Base-by-base conservation (phyloP, 2,113 vertebrate genomes). In the Saccopteryx leptura region DNA sequence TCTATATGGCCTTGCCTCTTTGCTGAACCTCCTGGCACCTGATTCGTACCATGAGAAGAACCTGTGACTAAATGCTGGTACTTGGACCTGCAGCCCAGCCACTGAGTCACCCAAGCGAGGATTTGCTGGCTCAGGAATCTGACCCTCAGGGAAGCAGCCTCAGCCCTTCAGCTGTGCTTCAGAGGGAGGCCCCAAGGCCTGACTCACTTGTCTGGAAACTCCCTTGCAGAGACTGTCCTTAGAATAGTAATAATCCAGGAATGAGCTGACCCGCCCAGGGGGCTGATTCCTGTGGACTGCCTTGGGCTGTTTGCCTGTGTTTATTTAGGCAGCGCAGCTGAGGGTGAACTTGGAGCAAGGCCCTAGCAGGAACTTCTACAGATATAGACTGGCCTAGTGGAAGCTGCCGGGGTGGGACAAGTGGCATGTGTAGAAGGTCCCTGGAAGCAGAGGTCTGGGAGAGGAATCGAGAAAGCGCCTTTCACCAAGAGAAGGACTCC, bases 181-280 rank as follows among this genome's bases (percentile, higher is more conserved):
- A 72, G 33, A 82, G 21, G 28, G 33, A 89, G 93, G 39, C 60
- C 80, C 75, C 72, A 79, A 84, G 52, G 50, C 65, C 79, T 84
- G 84, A 94, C 88, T 90, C 72, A 83, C 48, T 90, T 93, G 66
- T 68, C 63, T 82, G 80, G 81, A 78, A 61, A 85, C 81, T 93
- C n/a, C 52, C 88, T 85, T 75, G 12, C 15, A 33, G 60, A 69
- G 60, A 84, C 75, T 60, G 58, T 91, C 68, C n/a, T 56, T 81
- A 75, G 31, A 96, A 68, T 65, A 69, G 93, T 63, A 93, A 93
- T 23, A 86, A 75, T 56, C 26, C 50, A 90, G 39, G 21, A 76
- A 66, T 61, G 58, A 83, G 18, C 28, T 61, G 17, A 18, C 24
- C 46, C 69, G 26, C 31, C 61, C n/a, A 19, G 7, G 76, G 54